Percentiles rank a stretch among this genome's conserved stretches.
Conservation (phyloP, 2,888 invertebrate genomes). For the Druceiella hillmani region DNA sequence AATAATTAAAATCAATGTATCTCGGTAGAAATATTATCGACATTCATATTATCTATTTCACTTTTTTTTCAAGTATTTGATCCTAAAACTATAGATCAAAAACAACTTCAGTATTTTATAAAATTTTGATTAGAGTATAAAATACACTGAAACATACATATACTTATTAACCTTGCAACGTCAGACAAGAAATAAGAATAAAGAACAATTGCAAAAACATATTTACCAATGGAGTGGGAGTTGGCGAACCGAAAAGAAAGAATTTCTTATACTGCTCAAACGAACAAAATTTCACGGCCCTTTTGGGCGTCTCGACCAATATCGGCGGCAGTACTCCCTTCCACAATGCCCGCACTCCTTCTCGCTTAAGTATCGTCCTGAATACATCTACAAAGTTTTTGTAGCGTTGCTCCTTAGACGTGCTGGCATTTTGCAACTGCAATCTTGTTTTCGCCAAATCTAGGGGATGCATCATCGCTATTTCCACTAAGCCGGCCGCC, state of each 20-base stretch:
- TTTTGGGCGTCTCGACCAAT: slow-evolving; percentile 89
- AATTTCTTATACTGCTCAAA: slow-evolving; percentile 90
- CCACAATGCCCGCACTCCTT: slow-evolving; percentile 83
- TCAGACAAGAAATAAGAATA: too few relatives aligned
- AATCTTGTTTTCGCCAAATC: slow-evolving; percentile 90
- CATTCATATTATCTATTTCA: too few relatives aligned
- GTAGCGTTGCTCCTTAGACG: slow-evolving; percentile 16
- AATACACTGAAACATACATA: too few relatives aligned
- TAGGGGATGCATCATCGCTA: slow-evolving; percentile 93
- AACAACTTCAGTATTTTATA: too few relatives aligned
- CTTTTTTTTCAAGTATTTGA: too few relatives aligned
- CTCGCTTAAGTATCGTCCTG: slow-evolving; percentile 32
- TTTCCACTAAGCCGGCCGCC: slow-evolving; percentile 90
- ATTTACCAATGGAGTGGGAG: slow-evolving; percentile 72
- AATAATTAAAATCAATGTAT: too few relatives aligned
- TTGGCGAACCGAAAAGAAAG: slow-evolving; percentile 71
- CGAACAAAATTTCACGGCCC: slow-evolving; percentile 90
- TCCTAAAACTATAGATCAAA: too few relatives aligned
- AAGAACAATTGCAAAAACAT: slow-evolving; percentile 17
- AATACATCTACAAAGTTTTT: slow-evolving; percentile 10
- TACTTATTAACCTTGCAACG: too few relatives aligned
- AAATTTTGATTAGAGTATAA: too few relatives aligned
- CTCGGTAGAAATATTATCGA: too few relatives aligned
- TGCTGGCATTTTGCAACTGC: slow-evolving; percentile 61
- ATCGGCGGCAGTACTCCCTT: slow-evolving; percentile 93